A percentile compares a stretch with the other conserved stretches of the same genome.
phyloP scores from a whole-genome alignment of 2,888 invertebrate genomes.

The Auanema freiburgensis region DNA sequence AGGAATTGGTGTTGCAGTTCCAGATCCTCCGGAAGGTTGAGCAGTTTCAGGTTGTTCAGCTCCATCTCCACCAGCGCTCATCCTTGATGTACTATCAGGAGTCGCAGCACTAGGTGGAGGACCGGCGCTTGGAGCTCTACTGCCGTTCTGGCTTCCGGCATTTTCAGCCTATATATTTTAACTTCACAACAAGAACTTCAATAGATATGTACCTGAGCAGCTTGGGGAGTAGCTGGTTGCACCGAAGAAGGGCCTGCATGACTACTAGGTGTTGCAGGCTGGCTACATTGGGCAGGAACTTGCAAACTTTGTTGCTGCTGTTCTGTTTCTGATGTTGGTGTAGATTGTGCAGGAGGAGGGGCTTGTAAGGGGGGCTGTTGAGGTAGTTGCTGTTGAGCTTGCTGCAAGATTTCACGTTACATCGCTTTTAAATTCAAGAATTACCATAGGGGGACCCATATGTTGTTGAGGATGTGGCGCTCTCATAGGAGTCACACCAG shows the following conservation, averaged over 20 bases:
- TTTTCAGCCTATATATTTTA: slow-evolving; percentile 11
- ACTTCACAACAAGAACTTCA: background rate
- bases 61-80: slow-evolving; percentile 36
- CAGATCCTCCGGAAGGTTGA: slow-evolving; percentile 12
- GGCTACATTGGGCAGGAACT: slow-evolving; percentile 13
- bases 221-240: slow-evolving; percentile 38
- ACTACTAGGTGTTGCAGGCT: slow-evolving; percentile 39
- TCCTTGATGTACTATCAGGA: slow-evolving; percentile 41
- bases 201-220: slow-evolving; percentile 7
- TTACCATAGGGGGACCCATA: slow-evolving; percentile 18
- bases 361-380: too few species aligned
- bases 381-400: slow-evolving; percentile 13
- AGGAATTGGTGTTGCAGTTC: slow-evolving; percentile 20
- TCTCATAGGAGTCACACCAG: slow-evolving; percentile 32
- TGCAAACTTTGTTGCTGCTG: slow-evolving; percentile 13
- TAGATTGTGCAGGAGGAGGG: slow-evolving; percentile 11
- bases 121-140: slow-evolving; percentile 43
- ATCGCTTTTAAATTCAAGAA: too few species aligned
- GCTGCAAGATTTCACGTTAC: slow-evolving; percentile 1
- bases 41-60: slow-evolving; percentile 15
- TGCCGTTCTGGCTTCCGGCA: slow-evolving; percentile 26
- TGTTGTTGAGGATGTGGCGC: slow-evolving; percentile 38
- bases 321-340: slow-evolving; percentile 3
- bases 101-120: slow-evolving; percentile 33
- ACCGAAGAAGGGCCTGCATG: slow-evolving; percentile 32